phyloP scores from a whole-genome alignment of 2,113 vertebrate genomes.

The Takifugu bimaculatus region DNA sequence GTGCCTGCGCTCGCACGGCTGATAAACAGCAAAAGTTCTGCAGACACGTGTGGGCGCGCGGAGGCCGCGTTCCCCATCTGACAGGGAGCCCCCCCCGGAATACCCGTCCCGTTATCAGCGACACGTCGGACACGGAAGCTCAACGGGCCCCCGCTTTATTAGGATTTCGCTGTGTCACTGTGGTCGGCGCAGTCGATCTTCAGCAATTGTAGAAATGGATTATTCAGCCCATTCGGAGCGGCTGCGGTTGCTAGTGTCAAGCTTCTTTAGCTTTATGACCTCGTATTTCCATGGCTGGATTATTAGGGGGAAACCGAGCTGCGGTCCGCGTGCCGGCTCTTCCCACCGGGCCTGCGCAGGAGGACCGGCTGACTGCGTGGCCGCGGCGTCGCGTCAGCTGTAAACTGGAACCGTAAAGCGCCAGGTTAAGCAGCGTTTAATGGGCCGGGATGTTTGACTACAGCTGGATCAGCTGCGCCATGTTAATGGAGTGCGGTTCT shows the following conservation, averaged over 20 bases:
- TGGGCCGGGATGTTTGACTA: constrained; percentile 61
- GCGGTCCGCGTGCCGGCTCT: constrained; percentile 40
- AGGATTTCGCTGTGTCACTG: not conserved
- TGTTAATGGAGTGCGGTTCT: constrained; percentile 52
- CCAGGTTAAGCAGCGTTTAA: constrained; percentile 54
- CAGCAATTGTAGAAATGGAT: constrained; percentile 60
- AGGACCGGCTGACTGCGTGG: constrained; percentile 25
- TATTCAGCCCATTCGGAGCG: constrained; percentile 68
- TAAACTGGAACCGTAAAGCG: constrained; percentile 61
- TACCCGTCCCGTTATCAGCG: no score
- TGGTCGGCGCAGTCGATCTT: not conserved
- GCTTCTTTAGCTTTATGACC: constrained; percentile 60
- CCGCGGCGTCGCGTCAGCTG: constrained; percentile 52
- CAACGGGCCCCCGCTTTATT: no score
- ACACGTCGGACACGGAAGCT: no score
- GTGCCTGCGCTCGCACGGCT: not conserved
- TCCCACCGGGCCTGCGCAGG: constrained; percentile 17
- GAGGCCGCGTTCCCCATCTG: not conserved
- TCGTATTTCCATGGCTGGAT: constrained; percentile 68
- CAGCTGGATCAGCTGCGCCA: constrained; percentile 55
- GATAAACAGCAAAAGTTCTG: not conserved
- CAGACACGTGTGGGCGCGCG: not conserved
- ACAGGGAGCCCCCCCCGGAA: no score
- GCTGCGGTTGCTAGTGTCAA: constrained; percentile 64
- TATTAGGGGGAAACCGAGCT: constrained; percentile 44